Evolutionary conservation across 1,140 invertebrate genomes (phyloP), one percentile per base, ranked within the genome.

Genomic region (Drosophila pallidifrons): DNA sequence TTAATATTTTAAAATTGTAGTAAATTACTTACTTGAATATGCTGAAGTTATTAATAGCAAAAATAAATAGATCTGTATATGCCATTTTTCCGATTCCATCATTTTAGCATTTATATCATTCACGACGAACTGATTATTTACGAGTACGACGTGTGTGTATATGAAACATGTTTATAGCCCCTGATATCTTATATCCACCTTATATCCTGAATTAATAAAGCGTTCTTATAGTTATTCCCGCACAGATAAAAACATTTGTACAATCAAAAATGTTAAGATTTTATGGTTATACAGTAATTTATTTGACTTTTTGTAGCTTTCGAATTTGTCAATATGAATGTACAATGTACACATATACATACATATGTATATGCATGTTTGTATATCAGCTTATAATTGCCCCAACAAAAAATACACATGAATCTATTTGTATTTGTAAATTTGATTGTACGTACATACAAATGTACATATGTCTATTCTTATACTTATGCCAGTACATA

Each of bases 51-150:
- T 69, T 43, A 88, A 79, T 46, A 88, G 81, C 63, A 88, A 83
- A 89, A 83, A 88, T 47, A 81, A 83, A 70, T 72, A 81, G 70
- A 88, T 70, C 55, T 75, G 74, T 63, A 88, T 78, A 41, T 89
- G 85, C 74, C 80, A 85, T 75, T 67, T 89, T 81, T 89, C 79
- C 57, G 81, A 65, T 72, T 88, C 83, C 83, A 88, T 88, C 75
- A 83, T 88, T 71, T 58, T 16, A 45, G 64, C 75, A 65, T 73
- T 73, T 71, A 52, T 41, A n/a, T 61, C 60, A 61, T 32, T 13
- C 64, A 11, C 4, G 30, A 38, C 30, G 55, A 47, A 16, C 46
- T 35, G 25, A 65, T 72, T 65, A 80, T 59, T 68, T 75, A 20
- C 16, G 8, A 51, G 35, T 67, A 58, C 25, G 10, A 58, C 25